Conservation (phyloP, 2,797 vertebrate genomes). For the Monodelphis domestica region DNA sequence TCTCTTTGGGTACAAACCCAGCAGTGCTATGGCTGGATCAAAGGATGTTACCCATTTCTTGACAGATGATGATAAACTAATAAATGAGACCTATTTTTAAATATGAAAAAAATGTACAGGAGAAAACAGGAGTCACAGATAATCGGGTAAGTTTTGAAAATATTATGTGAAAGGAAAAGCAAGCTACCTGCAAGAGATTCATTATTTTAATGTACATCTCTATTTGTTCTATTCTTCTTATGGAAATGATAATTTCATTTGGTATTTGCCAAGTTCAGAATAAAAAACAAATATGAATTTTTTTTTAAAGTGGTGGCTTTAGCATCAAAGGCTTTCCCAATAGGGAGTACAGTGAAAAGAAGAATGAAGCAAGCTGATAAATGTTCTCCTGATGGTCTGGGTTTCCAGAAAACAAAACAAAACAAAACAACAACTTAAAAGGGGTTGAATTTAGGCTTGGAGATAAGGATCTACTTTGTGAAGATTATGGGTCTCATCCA, state of each 20-base stretch:
- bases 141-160: background rate
- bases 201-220: background rate
- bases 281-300: background rate
- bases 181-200: background rate
- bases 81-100: background rate
- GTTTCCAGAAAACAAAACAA: background rate
- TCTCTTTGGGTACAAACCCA: no score
- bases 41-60: background rate
- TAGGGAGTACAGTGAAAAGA: background rate
- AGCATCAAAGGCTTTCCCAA: background rate
- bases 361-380: background rate
- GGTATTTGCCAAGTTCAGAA: background rate
- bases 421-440: background rate
- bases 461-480: background rate
- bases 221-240: background rate
- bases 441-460: background rate
- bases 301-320: background rate
- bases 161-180: background rate
- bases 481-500: background rate
- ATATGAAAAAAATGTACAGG: background rate
- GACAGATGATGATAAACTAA: background rate
- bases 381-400: background rate
- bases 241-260: background rate
- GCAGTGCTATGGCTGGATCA: no score
- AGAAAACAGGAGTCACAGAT: background rate